Evolutionary conservation across 2,797 vertebrate genomes (phyloP).

Genomic region (Bryconaethiops microstoma): DNA sequence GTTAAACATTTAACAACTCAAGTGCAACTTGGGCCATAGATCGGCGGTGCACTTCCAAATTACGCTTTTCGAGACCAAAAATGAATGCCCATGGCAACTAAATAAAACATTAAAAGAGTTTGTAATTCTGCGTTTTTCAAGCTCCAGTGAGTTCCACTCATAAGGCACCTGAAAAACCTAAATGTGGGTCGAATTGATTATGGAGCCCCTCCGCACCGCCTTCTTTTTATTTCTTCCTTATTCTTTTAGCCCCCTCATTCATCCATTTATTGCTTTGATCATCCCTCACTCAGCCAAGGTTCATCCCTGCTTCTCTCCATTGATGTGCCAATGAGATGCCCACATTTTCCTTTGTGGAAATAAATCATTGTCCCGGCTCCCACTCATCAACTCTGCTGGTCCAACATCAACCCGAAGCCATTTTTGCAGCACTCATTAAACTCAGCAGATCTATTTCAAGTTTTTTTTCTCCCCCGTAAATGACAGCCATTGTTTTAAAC

Average conservation of each 20-base stretch:
- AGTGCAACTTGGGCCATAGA: neutral
- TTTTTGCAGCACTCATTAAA: slow-evolving; percentile 50
- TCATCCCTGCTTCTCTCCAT: slow-evolving; percentile 43
- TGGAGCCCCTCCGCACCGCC: neutral
- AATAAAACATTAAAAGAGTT: neutral
- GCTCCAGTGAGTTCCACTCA: neutral
- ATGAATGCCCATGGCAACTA: neutral
- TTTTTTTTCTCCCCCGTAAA: slow-evolving; percentile 50
- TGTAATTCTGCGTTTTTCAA: slow-evolving; percentile 4
- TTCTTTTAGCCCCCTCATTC: slow-evolving; percentile 24
- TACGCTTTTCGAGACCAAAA: neutral
- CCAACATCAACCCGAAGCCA: slow-evolving; percentile 37
- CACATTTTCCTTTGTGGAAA: slow-evolving; percentile 44
- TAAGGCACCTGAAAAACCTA: neutral
- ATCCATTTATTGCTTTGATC: slow-evolving; percentile 40
- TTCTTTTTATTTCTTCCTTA: slow-evolving; percentile 13
- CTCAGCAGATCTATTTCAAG: slow-evolving; percentile 49
- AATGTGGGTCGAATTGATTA: slow-evolving; percentile 15
- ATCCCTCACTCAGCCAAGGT: slow-evolving; percentile 35
- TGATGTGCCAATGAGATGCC: slow-evolving; percentile 48
- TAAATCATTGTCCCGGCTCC: slow-evolving; percentile 41
- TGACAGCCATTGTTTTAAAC: slow-evolving; percentile 50
- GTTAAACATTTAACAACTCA: too few species aligned
- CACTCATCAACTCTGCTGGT: slow-evolving; percentile 43
- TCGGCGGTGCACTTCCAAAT: neutral